Evolutionary conservation across 23 tunicate species (phyloP), one percentile per base, ranked within the genome.

Genomic region (Botrylloides violaceus): DNA sequence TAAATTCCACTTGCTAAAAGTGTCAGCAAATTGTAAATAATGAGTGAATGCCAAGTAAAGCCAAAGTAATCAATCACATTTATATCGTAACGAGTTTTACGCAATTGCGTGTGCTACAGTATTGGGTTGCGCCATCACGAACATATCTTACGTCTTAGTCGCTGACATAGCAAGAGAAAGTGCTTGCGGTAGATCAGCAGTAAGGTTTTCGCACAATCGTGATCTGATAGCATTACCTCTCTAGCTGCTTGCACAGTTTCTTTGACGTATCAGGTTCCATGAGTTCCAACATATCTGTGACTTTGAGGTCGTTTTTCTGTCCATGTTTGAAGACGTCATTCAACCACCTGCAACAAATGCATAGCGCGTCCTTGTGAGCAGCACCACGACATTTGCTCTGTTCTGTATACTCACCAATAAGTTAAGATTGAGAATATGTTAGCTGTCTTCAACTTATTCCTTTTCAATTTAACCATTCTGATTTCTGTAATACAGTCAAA

Each of bases 301-400:
- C 76, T 29, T 76, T 33, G 1, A 87, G 71, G 19, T 71, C 58
- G 24, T 58, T 33, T 63, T 76, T 81, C 61, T 32, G 39, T 28
- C 86, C 83, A 7, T 81, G 47, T 34, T 36, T 32, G 47, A 87
- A 81, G 36, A 80, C 61, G 6, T 65, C 63, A 65, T 87, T 87
- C 71, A 87, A 12, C 95, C 95, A 87, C 86, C 94, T 86, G 32
- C 29, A 65, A 0, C 0, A 9, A 65, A 65, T 18, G 22, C 15
- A 43, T 15, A 43, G 15, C 53, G 53, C 15, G 15, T 43, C 9
- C 53, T 43, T 43, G 9, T 15, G 15, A 9, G 53, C 53, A 9
- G 53, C 15, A 15, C 15, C 53, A 43, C 53, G 53, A 9, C 9
- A 43, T 7, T 43, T 15, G 15, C 9, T 43, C 53, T 43, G 53